Conservation (phyloP, 2,888 invertebrate species). For the Eugnorisma glareosa region DNA sequence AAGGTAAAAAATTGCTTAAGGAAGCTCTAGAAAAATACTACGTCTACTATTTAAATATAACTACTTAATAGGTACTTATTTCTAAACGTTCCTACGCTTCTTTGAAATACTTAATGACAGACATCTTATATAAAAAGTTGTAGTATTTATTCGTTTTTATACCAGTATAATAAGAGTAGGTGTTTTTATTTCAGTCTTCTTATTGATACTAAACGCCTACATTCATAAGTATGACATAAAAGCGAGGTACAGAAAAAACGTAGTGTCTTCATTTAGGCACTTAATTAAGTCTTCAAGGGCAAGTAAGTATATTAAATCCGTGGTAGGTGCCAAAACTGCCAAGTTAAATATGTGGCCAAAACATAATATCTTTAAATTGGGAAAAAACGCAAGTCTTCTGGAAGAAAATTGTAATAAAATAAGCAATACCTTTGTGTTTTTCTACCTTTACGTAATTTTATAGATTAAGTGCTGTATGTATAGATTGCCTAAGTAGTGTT, state of each 20-base stretch:
- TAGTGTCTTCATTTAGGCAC: not conserved
- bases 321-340: not conserved
- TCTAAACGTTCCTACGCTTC: slow-evolving; percentile 25
- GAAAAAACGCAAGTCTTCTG: not conserved
- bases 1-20: not conserved
- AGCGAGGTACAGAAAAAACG: not conserved
- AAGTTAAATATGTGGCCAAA: not conserved
- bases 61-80: not conserved
- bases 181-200: slow-evolving; percentile 3
- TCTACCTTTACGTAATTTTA: not conserved
- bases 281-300: not conserved
- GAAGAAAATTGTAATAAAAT: not conserved
- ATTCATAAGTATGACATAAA: not conserved
- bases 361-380: not conserved
- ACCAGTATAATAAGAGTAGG: not conserved
- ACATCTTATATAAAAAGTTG: not conserved
- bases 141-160: slow-evolving; percentile 13
- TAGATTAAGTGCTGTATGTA: not conserved
- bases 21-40: not conserved
- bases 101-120: slow-evolving; percentile 28
- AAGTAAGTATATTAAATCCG: not conserved
- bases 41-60: not conserved
- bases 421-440: not conserved
- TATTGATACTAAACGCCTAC: slow-evolving; percentile 7
- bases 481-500: not conserved